Base-by-base conservation (phyloP, 2,113 vertebrate species). In the Megaptera novaeangliae region DNA sequence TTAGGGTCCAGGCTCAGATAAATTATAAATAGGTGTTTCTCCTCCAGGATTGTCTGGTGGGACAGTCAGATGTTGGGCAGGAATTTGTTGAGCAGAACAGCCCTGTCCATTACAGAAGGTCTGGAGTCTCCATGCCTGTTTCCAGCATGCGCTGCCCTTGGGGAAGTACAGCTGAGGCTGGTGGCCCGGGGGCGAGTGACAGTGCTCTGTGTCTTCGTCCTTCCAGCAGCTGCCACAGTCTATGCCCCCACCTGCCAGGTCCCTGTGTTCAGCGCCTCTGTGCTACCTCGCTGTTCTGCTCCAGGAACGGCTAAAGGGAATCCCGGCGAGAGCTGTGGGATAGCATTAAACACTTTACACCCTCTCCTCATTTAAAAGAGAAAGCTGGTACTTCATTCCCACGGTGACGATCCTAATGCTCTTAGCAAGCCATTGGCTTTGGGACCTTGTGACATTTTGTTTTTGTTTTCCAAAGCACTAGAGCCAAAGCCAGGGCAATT, bases 401-500 rank as follows among this genome's bases (percentile, higher is more conserved):
- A 52, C 27, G 92, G 93, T 44, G 77, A 46, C 41, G 59, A 17
- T 75, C 85, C 92, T 12, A 29, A 68, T 8, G 88, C 88, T 66
- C 69, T 93, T 20, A 85, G 96, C 71, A 77, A 97, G 88, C 78
- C 3, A 4, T 46, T 27, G 81, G 96, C 66, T 90, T 25, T 78
- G 95, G 44, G 82, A 68, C 0, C 1, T 23, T 15, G 82, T 78
- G 90, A 21, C 71, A n/a, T 88, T 95, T 93, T 81, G 91, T 61
- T 95, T 96, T 78, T 91, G 85, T 95, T 97, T 97, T 80, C 78
- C n/a, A 46, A 93, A 80, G 34, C 18, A 25, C 80, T 31, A 18
- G 88, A 29, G 77, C 85, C 96, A 94, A 96, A 97, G 78, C 74
- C 49, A 66, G 29, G 85, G 64, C 10, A 74, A 78, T 94, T 74